phyloP scores from a whole-genome alignment of 2,888 invertebrate genomes.

The Teleiodes luculella region DNA sequence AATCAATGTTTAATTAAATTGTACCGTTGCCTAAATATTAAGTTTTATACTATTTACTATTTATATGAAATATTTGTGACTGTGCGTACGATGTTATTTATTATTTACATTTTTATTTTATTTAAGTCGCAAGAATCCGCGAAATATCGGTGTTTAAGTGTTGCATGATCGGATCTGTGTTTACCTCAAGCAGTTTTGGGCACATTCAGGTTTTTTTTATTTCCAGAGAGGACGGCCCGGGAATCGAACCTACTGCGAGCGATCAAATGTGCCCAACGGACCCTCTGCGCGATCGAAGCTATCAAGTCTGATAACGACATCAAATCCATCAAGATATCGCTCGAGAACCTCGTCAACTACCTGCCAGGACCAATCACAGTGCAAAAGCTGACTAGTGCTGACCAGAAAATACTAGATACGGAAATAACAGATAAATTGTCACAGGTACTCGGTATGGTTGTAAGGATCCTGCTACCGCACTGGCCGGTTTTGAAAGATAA shows the following conservation, averaged over 20 bases:
- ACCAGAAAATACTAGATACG: conserved; percentile 42
- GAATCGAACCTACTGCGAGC: conserved; percentile 33
- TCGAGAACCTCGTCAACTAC: conserved; percentile 30
- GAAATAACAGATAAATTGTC: conserved; percentile 70
- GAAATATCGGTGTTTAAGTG: background rate
- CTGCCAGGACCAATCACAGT: conserved; percentile 81
- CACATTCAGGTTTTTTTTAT: conserved; percentile 70
- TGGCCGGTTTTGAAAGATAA: conserved; percentile 78
- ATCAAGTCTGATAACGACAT: conserved; percentile 54
- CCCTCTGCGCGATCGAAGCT: conserved; percentile 40
- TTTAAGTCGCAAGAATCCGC: too few species aligned
- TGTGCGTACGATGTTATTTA: too few species aligned
- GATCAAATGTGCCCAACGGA: conserved; percentile 46
- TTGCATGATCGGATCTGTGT: conserved; percentile 20
- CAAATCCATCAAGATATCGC: conserved; percentile 30
- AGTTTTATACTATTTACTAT: too few species aligned
- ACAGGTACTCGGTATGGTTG: conserved; percentile 67
- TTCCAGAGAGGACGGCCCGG: conserved; percentile 48
- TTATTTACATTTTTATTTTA: too few species aligned
- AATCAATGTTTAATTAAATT: too few species aligned
- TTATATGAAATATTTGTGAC: too few species aligned
- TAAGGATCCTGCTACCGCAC: conserved; percentile 70
- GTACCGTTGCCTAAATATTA: too few species aligned
- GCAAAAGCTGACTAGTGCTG: conserved; percentile 80
- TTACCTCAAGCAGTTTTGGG: conserved; percentile 55